These are phyloP conservation scores for Poeciliopsis gracilis DNA, from an alignment of 2,797 vertebrate species.

Conservation along the genomic window DNA sequence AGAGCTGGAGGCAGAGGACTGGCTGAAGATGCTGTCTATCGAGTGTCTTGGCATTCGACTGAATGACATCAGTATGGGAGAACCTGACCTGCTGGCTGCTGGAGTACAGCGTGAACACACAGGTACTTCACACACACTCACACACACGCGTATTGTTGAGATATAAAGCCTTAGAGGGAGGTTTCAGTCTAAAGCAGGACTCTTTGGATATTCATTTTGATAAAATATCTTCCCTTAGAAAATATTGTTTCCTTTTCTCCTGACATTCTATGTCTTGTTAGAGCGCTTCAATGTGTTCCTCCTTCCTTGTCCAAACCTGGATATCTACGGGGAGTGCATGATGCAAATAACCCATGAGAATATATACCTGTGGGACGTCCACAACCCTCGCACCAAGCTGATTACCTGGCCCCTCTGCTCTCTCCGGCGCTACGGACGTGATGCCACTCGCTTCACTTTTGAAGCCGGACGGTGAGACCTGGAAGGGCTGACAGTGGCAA, in stretches of 20 bases:
- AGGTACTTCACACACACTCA: constrained; percentile 74
- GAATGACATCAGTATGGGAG: constrained; percentile 93
- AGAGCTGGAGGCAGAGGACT: constrained; percentile 98
- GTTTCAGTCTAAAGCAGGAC: neutral
- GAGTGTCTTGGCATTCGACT: constrained; percentile 90
- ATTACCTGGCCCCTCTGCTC: constrained; percentile 97
- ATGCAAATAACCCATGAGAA: constrained; percentile 99
- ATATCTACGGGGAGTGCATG: constrained; percentile 97
- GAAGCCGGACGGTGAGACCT: constrained; percentile 92
- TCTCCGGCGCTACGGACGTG: constrained; percentile 92
- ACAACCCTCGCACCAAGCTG: constrained; percentile 94
- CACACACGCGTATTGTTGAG: neutral
- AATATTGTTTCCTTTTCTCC: neutral
- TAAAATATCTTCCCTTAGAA: neutral
- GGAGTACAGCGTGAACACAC: constrained; percentile 96
- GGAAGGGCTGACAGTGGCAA: too few species aligned
- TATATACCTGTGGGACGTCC: constrained; percentile 98
- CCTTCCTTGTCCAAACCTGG: constrained; percentile 95
- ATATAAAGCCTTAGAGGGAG: neutral
- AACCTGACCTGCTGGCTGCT: constrained; percentile 94
- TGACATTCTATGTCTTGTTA: constrained; percentile 53
- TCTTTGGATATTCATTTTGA: neutral
- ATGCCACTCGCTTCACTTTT: constrained; percentile 96
- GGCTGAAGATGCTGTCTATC: constrained; percentile 94
- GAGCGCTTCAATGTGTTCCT: constrained; percentile 97